Evolutionary conservation across 2,888 invertebrate species (phyloP).

Genomic region (Abscondita cerata): DNA sequence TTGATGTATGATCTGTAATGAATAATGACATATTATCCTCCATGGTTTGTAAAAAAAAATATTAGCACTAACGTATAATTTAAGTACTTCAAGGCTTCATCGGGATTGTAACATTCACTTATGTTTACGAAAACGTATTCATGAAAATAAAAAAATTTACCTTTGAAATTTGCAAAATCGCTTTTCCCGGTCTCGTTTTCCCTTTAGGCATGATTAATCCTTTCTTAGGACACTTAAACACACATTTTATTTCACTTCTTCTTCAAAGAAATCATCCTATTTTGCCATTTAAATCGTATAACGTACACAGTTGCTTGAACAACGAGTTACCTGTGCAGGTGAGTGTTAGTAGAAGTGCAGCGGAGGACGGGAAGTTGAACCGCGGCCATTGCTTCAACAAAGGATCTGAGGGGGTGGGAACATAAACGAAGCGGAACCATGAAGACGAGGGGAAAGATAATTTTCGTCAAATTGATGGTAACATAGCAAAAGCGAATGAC

Average conservation of each 20-base stretch:
- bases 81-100: neutral
- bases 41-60: too few species aligned
- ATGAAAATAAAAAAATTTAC: conserved; percentile 56
- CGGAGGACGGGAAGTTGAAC: conserved; percentile 59
- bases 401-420: conserved; percentile 37
- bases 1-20: too few species aligned
- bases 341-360: conserved; percentile 41
- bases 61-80: too few species aligned
- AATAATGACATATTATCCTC: neutral
- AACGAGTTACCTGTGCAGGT: conserved; percentile 41
- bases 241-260: conserved; percentile 49
- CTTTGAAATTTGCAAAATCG: conserved; percentile 79
- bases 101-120: conserved; percentile 5
- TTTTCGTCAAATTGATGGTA: conserved; percentile 20
- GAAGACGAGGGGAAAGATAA: conserved; percentile 14
- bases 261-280: conserved; percentile 49
- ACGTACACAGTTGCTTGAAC: conserved; percentile 34
- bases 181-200: conserved; percentile 65
- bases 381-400: conserved; percentile 44
- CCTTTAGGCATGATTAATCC: conserved; percentile 65
- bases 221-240: conserved; percentile 56
- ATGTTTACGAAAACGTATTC: conserved; percentile 11
- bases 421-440: conserved; percentile 40
- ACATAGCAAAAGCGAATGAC: conserved; percentile 36
- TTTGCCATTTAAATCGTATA: conserved; percentile 43